Base-by-base conservation (phyloP, 2,888 invertebrate genomes). In the Tipula vernalis region DNA sequence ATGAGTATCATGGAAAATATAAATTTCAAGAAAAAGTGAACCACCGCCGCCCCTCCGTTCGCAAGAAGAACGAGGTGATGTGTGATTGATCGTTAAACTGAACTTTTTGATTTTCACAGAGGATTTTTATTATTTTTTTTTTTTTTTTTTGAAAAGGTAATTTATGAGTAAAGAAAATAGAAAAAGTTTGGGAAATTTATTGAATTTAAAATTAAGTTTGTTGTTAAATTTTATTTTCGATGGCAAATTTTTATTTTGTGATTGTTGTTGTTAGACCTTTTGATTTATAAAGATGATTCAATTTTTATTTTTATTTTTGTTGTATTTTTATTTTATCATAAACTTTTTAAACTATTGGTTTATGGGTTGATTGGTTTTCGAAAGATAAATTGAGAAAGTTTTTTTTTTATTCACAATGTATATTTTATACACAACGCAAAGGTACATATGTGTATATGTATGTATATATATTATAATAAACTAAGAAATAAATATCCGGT, bases 151-250 rank as follows among this genome's bases (percentile, higher is more conserved):
- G 15, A 28, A 51, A 71, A 71, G 71, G 71, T 71, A 71, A 71
- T 71, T 71, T 71, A 71, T 71, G 71, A 28, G 71, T 0, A 71
- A 71, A 71, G 28, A 71, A 71, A 71, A 71, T 71, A 71, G 71
- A 71, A 71, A 71, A 71, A 71, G 71, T 71, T 71, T 28, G 28
- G 71, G 28, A 71, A 71, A 71, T 71, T 71, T 71, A 71, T 71
- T 71, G 71, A 71, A 71, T 71, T 71, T 71, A 71, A 71, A 71
- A 71, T 71, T 71, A 71, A 71, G 71, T 71, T 71, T 71, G 71
- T 71, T 71, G 71, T 71, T 71, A 71, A 71, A 71, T 71, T 71
- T 71, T 71, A 71, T 71, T 71, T 71, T 71, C 71, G 71, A 28
- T 71, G 71, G 71, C 71, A 71, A 28, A 18, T 57, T 57, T 57